Evolutionary conservation across 2,797 vertebrate genomes (phyloP), one percentile per base, ranked within the genome.

Genomic region (Neosalanx taihuensis): DNA sequence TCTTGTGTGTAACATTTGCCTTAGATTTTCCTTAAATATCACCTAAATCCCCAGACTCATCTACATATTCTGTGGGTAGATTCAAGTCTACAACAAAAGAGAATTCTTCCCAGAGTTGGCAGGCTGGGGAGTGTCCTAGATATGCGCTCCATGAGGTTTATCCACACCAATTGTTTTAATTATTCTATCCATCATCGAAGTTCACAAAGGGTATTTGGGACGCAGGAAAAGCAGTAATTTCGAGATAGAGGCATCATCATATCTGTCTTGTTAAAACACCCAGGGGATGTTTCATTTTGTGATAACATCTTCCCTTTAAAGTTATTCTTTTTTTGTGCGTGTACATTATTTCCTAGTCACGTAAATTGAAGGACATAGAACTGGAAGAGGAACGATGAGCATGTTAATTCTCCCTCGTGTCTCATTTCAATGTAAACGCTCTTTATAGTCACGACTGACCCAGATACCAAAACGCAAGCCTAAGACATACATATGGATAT

Each of bases 261-360:
- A 84, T 88, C 81, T 83, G 84, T 87, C 83, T 81, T 83, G 83
- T 83, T 61, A 41, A 63, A 87, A 81, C 86, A 83, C 83, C 84
- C 83, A 72, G 67, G 84, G 87, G 83, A 79, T 77, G 59, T 75
- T 82, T 81, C 86, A 83, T 75, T 59, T 46, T 85, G 82, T 86
- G 84, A 79, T 80, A 81, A 83, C 76, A 69, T 84, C 81, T 84
- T 88, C 82, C 82, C 84, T 89, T 90, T 80, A 46, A 46, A 9
- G 41, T 46, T 46, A 3, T 46, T 13, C 12, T 13, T 2, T 46
- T 12, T 13, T 41, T 46, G 7, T 46, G 23, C 23, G 23, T 46
- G 7, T 30, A 66, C 61, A 33, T 13, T 35, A 85, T 83, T 83
- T 87, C 84, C 86, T 62, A 10, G 9, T 77, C 83, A 70, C 71